phyloP scores from a whole-genome alignment of 2,888 invertebrate species.

The Ecliptopera silaceata region DNA sequence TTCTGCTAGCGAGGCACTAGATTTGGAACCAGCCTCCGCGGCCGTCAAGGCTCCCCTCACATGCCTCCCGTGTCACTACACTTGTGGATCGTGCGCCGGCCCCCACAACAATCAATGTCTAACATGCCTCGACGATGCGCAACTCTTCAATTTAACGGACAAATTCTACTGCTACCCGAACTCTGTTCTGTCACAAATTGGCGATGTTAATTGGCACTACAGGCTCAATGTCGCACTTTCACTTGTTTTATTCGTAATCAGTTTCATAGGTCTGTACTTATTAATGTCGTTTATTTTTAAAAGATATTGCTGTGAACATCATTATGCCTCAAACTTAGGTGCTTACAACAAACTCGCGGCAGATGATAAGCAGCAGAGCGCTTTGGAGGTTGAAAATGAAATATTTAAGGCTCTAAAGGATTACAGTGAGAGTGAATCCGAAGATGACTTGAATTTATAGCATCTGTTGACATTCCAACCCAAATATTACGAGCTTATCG shows the following conservation, averaged over 20 bases:
- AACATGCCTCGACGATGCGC: conserved; percentile 86
- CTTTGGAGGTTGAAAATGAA: conserved; percentile 70
- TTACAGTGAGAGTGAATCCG: conserved; percentile 70
- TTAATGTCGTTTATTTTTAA: conserved; percentile 54
- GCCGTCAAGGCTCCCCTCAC: conserved; percentile 59
- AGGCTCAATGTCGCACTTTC: conserved; percentile 68
- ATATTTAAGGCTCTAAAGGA: conserved; percentile 70
- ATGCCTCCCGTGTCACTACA: conserved; percentile 88
- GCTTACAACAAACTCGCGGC: conserved; percentile 70
- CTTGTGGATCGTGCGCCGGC: conserved; percentile 87
- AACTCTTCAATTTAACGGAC: conserved; percentile 70
- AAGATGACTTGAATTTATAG: conserved; percentile 73
- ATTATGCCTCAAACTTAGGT: conserved; percentile 62
- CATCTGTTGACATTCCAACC: conserved; percentile 52
- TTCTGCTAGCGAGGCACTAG: conserved; percentile 61
- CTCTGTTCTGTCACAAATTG: conserved; percentile 68
- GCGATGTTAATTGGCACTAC: conserved; percentile 72
- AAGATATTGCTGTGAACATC: conserved; percentile 54
- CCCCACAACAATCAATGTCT: conserved; percentile 87
- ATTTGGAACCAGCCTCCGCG: conserved; percentile 59
- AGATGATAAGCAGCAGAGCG: conserved; percentile 68
- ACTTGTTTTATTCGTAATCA: conserved; percentile 59
- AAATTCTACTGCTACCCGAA: conserved; percentile 78
- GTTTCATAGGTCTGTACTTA: conserved; percentile 55
- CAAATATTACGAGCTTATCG: conserved; percentile 59